A percentile compares a stretch with the other conserved stretches of the same genome.
phyloP scores from a whole-genome alignment of 2,888 invertebrate species.

The Crioceris asparagi region DNA sequence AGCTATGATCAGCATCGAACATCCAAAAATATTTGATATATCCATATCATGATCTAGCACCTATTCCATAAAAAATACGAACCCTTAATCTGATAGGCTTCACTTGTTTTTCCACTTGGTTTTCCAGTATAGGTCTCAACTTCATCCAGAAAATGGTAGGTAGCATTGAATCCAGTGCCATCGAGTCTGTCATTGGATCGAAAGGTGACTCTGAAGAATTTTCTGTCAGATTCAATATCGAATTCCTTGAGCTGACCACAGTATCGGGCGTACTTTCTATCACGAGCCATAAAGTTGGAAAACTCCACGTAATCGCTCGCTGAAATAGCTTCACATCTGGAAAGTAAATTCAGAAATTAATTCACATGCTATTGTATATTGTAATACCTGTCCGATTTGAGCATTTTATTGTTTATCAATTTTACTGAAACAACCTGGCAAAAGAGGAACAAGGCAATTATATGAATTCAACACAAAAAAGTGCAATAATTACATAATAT shows the following conservation, averaged over 20 bases:
- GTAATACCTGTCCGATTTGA: no score
- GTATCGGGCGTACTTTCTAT: slow-evolving; percentile 78
- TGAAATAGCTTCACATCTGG: slow-evolving; percentile 80
- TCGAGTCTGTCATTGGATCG: slow-evolving; percentile 89
- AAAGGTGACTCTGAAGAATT: slow-evolving; percentile 92
- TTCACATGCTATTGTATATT: no score
- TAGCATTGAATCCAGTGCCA: slow-evolving; percentile 87
- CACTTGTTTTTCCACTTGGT: slow-evolving; percentile 13
- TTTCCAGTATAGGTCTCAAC: slow-evolving; percentile 47
- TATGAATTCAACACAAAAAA: no score
- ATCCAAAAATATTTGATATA: no score
- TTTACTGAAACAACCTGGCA: no score
- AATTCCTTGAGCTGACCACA: slow-evolving; percentile 80
- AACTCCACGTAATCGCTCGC: slow-evolving; percentile 95
- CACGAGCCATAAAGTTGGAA: slow-evolving; percentile 85
- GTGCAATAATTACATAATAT: no score
- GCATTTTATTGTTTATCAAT: no score
- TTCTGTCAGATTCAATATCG: slow-evolving; percentile 75
- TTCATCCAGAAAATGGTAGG: slow-evolving; percentile 74
- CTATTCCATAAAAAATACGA: no score
- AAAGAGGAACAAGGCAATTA: no score
- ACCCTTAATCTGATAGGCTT: slow-evolving; percentile 9
- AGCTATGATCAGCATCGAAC: no score
- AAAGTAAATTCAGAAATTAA: no score
- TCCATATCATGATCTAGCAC: no score